A percentile compares a stretch with the other conserved stretches of the same genome.
phyloP scores from a whole-genome alignment of 2,113 vertebrate genomes.

The Actenoides lindsayi region DNA sequence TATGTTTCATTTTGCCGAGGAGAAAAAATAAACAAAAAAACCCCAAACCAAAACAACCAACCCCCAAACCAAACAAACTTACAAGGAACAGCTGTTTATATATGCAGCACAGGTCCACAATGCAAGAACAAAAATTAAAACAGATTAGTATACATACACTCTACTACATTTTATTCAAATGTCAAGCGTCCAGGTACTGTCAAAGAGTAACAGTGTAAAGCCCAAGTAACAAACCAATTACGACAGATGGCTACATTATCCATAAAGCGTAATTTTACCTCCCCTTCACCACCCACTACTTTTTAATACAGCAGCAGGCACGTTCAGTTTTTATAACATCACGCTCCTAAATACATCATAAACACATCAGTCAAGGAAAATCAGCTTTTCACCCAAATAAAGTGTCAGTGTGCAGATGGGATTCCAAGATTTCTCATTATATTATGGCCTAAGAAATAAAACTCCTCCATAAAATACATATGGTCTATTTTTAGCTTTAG shows the following conservation, averaged over 20 bases:
- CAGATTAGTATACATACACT: conserved; percentile 62
- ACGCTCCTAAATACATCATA: background rate
- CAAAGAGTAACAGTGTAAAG: background rate
- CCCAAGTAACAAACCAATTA: background rate
- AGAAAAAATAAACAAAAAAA: background rate
- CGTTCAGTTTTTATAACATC: background rate
- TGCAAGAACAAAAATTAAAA: conserved; percentile 70
- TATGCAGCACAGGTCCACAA: conserved; percentile 70
- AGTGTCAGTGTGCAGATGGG: background rate
- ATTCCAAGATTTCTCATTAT: background rate
- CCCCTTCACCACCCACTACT: background rate
- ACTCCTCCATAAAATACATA: background rate
- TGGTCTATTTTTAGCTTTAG: background rate
- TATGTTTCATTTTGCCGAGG: background rate
- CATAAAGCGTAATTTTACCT: background rate
- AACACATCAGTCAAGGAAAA: background rate
- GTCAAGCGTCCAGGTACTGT: background rate
- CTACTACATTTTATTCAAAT: background rate
- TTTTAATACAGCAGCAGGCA: background rate
- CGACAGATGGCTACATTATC: background rate
- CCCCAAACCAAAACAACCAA: background rate
- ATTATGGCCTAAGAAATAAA: background rate
- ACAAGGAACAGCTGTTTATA: conserved; percentile 71
- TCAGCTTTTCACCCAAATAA: background rate
- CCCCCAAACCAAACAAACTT: conserved; percentile 51